Conservation (phyloP, 2,888 invertebrate genomes). For the Spodoptera picta region DNA sequence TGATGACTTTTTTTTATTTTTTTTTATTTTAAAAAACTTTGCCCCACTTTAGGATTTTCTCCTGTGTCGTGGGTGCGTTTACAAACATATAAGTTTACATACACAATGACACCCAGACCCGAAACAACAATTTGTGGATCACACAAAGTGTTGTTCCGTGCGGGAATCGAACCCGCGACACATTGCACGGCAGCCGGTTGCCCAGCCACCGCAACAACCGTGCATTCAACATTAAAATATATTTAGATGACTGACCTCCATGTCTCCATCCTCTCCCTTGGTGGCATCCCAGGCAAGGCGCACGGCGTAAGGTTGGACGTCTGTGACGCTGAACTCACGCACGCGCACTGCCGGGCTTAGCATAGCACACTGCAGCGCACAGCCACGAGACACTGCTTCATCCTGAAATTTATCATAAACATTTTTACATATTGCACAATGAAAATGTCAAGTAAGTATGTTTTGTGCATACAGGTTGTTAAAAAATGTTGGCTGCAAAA, state of each 20-base stretch:
- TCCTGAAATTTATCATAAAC: slow-evolving; percentile 85
- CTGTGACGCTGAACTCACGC: slow-evolving; percentile 97
- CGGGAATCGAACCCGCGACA: no score
- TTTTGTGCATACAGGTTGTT: not conserved
- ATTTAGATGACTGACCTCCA: slow-evolving; percentile 90
- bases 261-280: slow-evolving; percentile 91
- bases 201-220: no score
- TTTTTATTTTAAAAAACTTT: no score
- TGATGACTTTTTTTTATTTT: no score
- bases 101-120: no score
- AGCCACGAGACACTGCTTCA: slow-evolving; percentile 98
- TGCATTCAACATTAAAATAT: not conserved
- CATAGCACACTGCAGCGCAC: slow-evolving; percentile 98
- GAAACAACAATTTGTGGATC: no score
- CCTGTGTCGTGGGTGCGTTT: no score
- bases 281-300: slow-evolving; percentile 94
- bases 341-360: slow-evolving; percentile 99
- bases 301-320: slow-evolving; percentile 97
- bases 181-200: no score
- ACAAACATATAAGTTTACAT: no score
- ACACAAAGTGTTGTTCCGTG: no score
- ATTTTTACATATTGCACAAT: not conserved
- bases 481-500: not conserved
- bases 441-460: no score
- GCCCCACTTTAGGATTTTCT: no score